These are phyloP conservation scores for Herpailurus yagouaroundi DNA, from an alignment of 2,113 vertebrate species.

Conservation along the genomic window DNA sequence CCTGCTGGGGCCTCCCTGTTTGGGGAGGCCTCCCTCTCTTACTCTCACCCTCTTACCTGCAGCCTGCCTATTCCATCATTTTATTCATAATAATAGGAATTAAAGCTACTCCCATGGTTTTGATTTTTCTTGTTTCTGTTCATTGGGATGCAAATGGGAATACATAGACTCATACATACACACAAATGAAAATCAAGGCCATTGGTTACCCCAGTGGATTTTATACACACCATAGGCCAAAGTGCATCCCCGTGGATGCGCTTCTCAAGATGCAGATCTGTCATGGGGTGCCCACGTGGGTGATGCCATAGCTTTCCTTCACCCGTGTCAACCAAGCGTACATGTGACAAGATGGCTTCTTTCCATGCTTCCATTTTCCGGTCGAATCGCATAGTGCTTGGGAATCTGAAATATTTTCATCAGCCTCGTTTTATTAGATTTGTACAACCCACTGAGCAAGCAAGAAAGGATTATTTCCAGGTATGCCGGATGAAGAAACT, in stretches of 20 bases:
- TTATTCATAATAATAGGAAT: not conserved
- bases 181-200: not conserved
- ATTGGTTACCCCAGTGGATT: not conserved
- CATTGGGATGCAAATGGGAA: not conserved
- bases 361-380: not conserved
- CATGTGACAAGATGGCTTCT: fast-evolving
- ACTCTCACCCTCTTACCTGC: not conserved
- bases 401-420: not conserved
- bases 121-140: not conserved
- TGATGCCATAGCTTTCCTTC: not conserved
- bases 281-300: fast-evolving
- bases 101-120: not conserved
- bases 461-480: not conserved
- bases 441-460: not conserved
- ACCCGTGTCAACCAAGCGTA: fast-evolving
- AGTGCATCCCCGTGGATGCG: not conserved
- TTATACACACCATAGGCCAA: not conserved
- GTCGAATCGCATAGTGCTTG: fast-evolving
- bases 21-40: fast-evolving
- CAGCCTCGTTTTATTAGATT: not conserved
- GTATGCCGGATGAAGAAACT: not conserved
- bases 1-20: not conserved
- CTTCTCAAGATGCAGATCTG: not conserved
- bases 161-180: not conserved
- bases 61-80: not conserved